Evolutionary conservation across 1,140 invertebrate species (phyloP), one percentile per base, ranked within the genome.

Genomic region (Drosophila pseudoobscura): DNA sequence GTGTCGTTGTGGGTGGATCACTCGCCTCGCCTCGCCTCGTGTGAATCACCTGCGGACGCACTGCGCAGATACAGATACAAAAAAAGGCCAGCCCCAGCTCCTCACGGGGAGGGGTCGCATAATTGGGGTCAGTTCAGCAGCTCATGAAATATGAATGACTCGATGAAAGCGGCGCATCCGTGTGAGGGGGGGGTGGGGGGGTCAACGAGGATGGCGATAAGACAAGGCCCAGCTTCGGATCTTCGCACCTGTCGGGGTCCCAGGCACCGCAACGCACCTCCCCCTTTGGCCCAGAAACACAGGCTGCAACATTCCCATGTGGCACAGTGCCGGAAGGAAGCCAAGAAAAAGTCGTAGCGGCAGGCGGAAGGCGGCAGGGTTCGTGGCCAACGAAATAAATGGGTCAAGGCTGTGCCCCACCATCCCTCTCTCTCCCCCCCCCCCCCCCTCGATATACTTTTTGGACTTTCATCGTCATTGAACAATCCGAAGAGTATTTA

Each of bases 111-210:
- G 22, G 24, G 24, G 24, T 20, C 20, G 20, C 20, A 20, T 41
- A 17, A 73, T 78, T 73, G 68, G 68, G 75, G 75, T 78, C 75
- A 78, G 75, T 55, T 55, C 74, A 76, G 61, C 57, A 63, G 47
- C 54, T 78, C 65, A 77, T 78, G 45, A 65, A 78, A 52, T 58
- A 55, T 59, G 35, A 61, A 54, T 64, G 59, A 39, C 22, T 39
- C 13, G 50, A 46, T 53, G 26, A 51, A 53, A 39, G 58, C 26
- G 8, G n/a, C 17, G 6, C 31, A 41, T 45, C 3, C 63, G 17
- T 8, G 15, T 13, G 17, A 41, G 39, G 22, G 35, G 29, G 49
- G 22, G 50, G 11, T 3, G 26, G 13, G 13, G 15, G 9, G 9
- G 26, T 20, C 26, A n/a, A 44, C 20, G 45, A 55, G 35, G 24